Conservation (phyloP, 2,888 invertebrate species). For the Clitarchus hookeri region DNA sequence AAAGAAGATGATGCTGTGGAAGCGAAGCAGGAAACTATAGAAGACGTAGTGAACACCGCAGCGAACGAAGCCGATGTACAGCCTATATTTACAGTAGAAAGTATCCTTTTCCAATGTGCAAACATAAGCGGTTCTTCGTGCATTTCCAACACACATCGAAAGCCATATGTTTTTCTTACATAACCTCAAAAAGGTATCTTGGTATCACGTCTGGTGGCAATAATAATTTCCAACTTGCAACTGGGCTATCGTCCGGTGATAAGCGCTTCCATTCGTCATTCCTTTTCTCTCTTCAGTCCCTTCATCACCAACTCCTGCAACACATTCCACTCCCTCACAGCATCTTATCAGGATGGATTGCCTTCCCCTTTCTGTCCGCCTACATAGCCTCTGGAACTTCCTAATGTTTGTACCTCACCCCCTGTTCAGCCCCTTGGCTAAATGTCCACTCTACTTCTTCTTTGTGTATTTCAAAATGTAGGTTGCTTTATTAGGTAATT, state of each 20-base stretch:
- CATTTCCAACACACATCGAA: neutral
- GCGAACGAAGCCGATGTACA: slow-evolving; percentile 25
- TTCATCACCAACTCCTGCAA: neutral
- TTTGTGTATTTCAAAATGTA: too few relatives aligned
- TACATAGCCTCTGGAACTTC: too few relatives aligned
- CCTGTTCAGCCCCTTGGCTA: too few relatives aligned
- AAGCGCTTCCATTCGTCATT: neutral
- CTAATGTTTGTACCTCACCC: too few relatives aligned
- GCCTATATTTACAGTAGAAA: slow-evolving; percentile 35
- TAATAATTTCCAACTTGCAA: too few relatives aligned
- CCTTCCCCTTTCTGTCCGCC: too few relatives aligned
- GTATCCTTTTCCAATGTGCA: slow-evolving; percentile 34
- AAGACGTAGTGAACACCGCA: neutral
- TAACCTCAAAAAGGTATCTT: neutral
- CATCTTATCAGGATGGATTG: too few relatives aligned
- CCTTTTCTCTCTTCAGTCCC: neutral
- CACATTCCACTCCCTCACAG: too few relatives aligned
- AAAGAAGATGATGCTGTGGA: slow-evolving; percentile 23
- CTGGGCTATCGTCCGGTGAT: too few relatives aligned
- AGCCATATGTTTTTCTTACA: neutral
- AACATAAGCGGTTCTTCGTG: too few relatives aligned
- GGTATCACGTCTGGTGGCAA: neutral
- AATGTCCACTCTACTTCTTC: too few relatives aligned
- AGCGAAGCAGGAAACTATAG: slow-evolving; percentile 29
- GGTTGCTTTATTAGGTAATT: too few relatives aligned